phyloP scores from a whole-genome alignment of 2,113 vertebrate genomes.

The Microtus ochrogaster region DNA sequence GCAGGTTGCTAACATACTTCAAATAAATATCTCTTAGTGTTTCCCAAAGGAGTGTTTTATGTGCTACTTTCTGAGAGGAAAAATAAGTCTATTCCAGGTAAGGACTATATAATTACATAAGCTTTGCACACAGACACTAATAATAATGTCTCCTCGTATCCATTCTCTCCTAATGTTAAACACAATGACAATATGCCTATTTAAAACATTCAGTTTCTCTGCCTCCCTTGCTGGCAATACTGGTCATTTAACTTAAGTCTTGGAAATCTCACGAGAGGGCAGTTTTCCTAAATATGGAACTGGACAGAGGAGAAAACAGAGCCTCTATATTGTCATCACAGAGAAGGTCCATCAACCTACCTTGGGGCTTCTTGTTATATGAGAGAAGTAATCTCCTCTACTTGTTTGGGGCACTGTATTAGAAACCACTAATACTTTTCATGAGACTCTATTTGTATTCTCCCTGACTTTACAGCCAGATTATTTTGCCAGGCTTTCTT shows the following conservation, averaged over 20 bases:
- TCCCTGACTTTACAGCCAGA: not conserved
- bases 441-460: not conserved
- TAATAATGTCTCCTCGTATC: not conserved
- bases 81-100: not conserved
- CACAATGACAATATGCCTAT: not conserved
- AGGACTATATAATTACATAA: not conserved
- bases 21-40: constrained; percentile 37
- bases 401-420: not conserved
- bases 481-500: not conserved
- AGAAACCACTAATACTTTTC: not conserved
- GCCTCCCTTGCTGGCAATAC: not conserved
- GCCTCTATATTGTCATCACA: not conserved
- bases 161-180: not conserved
- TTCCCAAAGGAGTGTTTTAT: not conserved
- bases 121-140: not conserved
- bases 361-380: not conserved
- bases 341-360: not conserved
- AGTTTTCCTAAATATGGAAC: not conserved
- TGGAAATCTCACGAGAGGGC: not conserved
- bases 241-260: not conserved
- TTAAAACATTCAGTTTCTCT: not conserved
- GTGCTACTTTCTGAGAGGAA: not conserved
- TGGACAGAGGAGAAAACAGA: not conserved
- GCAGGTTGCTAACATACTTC: not conserved
- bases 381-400: not conserved